Evolutionary conservation across 2,888 invertebrate genomes (phyloP).

Genomic region (Philhelius pedissequus): DNA sequence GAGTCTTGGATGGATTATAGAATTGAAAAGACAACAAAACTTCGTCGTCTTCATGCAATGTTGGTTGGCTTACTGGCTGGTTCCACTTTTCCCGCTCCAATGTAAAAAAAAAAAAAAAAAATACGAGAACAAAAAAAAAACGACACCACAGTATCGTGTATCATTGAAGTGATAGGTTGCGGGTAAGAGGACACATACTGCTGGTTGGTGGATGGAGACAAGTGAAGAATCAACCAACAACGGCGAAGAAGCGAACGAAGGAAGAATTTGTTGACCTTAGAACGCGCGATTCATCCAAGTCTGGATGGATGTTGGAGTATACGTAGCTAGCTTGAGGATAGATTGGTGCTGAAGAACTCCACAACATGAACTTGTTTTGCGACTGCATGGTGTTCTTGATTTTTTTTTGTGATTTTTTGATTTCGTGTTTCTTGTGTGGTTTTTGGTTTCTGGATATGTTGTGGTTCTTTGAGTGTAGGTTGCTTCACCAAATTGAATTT

Average conservation of each 20-base stretch:
- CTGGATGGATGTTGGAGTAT: slow-evolving; percentile 35
- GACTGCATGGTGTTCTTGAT: slow-evolving; percentile 48
- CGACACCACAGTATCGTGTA: slow-evolving; percentile 42
- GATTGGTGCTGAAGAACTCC: slow-evolving; percentile 34
- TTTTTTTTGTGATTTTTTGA: background rate
- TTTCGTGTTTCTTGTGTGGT: slow-evolving; percentile 45
- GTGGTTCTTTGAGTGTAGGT: slow-evolving; percentile 42
- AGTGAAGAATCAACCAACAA: background rate
- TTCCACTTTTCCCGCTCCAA: slow-evolving; percentile 47
- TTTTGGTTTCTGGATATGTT: slow-evolving; percentile 19
- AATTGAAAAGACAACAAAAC: slow-evolving; percentile 61
- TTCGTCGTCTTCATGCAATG: background rate
- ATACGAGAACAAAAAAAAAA: slow-evolving; percentile 29
- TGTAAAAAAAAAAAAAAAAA: slow-evolving; percentile 4
- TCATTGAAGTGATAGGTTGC: slow-evolving; percentile 2
- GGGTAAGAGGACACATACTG: background rate
- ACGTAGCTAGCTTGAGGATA: background rate
- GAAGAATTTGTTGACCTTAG: slow-evolving; percentile 67
- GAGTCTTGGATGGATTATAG: slow-evolving; percentile 58
- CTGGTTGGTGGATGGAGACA: background rate
- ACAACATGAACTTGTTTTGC: slow-evolving; percentile 63
- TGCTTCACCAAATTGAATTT: slow-evolving; percentile 59
- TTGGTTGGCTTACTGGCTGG: slow-evolving; percentile 4
- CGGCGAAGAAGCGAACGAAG: background rate
- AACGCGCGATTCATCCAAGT: slow-evolving; percentile 51